Conservation (phyloP, 1,140 invertebrate genomes). For the Thaumetopoea pityocampa region DNA sequence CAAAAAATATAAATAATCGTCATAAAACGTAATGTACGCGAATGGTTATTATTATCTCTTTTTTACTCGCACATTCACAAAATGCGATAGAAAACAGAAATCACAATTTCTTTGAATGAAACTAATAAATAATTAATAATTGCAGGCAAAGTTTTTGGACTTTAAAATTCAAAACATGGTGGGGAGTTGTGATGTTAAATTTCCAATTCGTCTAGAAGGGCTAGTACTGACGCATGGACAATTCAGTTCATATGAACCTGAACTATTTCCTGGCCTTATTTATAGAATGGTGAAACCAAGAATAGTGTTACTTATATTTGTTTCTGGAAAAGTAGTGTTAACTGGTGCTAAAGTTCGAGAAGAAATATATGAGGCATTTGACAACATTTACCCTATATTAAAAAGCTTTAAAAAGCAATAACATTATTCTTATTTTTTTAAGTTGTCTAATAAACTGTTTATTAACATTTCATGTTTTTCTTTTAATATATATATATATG, state of each 20-base stretch:
- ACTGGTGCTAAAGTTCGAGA: conserved; percentile 98
- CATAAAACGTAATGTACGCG: too few relatives aligned
- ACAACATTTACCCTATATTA: conserved; percentile 99
- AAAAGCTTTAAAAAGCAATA: conserved; percentile 98
- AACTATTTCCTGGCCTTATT: conserved; percentile 98
- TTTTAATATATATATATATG: too few relatives aligned
- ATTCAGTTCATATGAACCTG: conserved; percentile 97
- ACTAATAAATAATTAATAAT: too few relatives aligned
- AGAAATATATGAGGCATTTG: conserved; percentile 99
- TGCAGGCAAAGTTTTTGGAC: conserved; percentile 97
- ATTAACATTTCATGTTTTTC: too few relatives aligned
- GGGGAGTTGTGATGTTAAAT: conserved; percentile 99
- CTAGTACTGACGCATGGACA: conserved; percentile 97
- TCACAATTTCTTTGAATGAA: too few relatives aligned
- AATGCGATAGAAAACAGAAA: too few relatives aligned
- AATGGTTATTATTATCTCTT: too few relatives aligned
- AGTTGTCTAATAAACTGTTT: too few relatives aligned
- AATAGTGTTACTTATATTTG: conserved; percentile 99
- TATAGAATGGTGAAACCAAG: conserved; percentile 99
- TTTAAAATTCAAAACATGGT: conserved; percentile 99
- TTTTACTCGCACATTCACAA: too few relatives aligned
- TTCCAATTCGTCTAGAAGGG: conserved; percentile 98
- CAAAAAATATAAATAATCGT: too few relatives aligned
- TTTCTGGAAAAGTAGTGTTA: conserved; percentile 98
- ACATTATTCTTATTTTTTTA: not conserved